These are phyloP conservation scores for Tridacna gigas DNA, from an alignment of 2,888 invertebrate species.

Conservation along the genomic window DNA sequence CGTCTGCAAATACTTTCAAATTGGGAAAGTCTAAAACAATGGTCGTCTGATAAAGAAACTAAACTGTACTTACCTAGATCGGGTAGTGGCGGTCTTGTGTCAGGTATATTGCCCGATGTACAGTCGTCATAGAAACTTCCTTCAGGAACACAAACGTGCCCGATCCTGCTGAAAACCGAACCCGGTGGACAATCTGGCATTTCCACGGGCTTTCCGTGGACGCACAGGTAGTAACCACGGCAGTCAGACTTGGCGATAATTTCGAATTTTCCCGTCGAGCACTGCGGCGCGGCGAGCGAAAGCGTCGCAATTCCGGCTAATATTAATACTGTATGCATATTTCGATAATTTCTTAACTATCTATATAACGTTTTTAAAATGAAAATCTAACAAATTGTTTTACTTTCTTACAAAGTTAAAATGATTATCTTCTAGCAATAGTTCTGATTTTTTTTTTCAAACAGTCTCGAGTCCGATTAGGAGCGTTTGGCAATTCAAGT, in stretches of 20 bases:
- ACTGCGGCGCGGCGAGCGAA: conserved; percentile 14
- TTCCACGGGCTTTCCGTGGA: conserved; percentile 50
- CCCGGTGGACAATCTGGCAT: conserved; percentile 63
- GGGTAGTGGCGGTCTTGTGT: conserved; percentile 28
- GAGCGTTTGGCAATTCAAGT: neutral
- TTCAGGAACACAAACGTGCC: conserved; percentile 62
- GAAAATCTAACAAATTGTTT: too few relatives aligned
- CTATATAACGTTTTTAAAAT: neutral
- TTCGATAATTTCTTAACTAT: neutral
- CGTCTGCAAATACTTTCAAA: neutral
- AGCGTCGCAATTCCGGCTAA: neutral
- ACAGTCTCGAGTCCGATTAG: neutral
- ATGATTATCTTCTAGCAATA: neutral
- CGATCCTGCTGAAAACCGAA: conserved; percentile 55
- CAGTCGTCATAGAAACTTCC: conserved; percentile 64
- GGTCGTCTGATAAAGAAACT: neutral
- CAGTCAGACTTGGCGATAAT: conserved; percentile 60
- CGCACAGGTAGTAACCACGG: conserved; percentile 52
- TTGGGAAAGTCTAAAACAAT: neutral
- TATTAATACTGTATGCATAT: conserved; percentile 8
- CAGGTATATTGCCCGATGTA: neutral
- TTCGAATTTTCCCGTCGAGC: conserved; percentile 35
- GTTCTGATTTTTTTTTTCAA: neutral
- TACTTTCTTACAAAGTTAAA: neutral
- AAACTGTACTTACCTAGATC: conserved; percentile 37